Evolutionary conservation across 1,140 invertebrate genomes (phyloP).

Genomic region (Meloidogyne hapla): DNA sequence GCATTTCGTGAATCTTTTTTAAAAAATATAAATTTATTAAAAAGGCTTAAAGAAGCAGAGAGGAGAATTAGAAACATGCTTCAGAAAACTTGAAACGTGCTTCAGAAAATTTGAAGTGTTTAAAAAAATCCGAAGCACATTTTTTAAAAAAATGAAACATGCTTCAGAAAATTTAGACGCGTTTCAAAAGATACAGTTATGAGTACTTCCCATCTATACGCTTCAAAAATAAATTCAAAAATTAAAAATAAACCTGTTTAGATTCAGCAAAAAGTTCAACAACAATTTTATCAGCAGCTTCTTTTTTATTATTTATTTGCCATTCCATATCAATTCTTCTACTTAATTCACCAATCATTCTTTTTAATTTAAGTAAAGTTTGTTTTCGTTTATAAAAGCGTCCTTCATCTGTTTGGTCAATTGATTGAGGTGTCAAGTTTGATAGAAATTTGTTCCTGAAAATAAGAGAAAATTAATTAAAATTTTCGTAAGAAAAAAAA

Average conservation of each 20-base stretch:
- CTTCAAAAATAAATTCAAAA: background rate
- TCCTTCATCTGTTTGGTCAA: slow-evolving; percentile 45
- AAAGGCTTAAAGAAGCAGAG: background rate
- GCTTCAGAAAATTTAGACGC: too few species aligned
- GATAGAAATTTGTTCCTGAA: slow-evolving; percentile 40
- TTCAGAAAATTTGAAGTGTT: too few species aligned
- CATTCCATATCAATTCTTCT: slow-evolving; percentile 51
- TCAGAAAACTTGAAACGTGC: too few species aligned
- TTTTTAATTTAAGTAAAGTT: slow-evolving; percentile 42
- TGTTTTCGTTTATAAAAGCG: slow-evolving; percentile 41
- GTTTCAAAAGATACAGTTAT: too few species aligned
- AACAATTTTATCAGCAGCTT: slow-evolving; percentile 43
- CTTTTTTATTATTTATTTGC: slow-evolving; percentile 46
- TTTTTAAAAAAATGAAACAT: too few species aligned
- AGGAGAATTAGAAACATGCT: background rate
- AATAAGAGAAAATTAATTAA: background rate
- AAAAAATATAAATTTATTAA: too few species aligned
- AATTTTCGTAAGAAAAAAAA: background rate
- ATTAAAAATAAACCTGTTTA: slow-evolving; percentile 43
- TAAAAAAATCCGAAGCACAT: too few species aligned
- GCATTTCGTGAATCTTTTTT: slow-evolving; percentile 36
- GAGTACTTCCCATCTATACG: too few species aligned
- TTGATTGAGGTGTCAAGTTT: slow-evolving; percentile 33
- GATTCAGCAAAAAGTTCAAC: slow-evolving; percentile 48
- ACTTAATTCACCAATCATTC: slow-evolving; percentile 47